Base-by-base conservation (phyloP, 2,888 invertebrate genomes). In the Ecliptopera silaceata region DNA sequence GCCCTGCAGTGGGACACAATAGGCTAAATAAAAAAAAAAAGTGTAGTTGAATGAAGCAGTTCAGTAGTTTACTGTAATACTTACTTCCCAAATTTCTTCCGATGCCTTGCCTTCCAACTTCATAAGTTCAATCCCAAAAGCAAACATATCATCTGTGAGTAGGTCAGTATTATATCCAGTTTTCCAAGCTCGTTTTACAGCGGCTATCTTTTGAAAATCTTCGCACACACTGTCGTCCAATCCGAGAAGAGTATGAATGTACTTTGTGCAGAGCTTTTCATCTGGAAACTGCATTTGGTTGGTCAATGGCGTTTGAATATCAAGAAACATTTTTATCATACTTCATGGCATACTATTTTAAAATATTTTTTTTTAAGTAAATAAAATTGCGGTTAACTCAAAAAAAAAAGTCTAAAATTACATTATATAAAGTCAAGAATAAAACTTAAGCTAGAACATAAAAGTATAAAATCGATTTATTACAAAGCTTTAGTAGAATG, bases 171-270 rank as follows among this genome's bases (percentile, higher is more conserved):
- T 82, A 60, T 86, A 83, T 0, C 88, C 87, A 61, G 76, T 83
- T 64, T 72, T 72, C 90, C 90, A 91, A 2, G 87, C 88, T 17
- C 79, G 78, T 70, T 87, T 88, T 3, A 91, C 85, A 1, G 80
- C 81, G 39, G 63, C 65, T 42, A 90, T 79, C 64, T 81, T 89
- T 52, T 86, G 81, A 22, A 64, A 45, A 12, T 84, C 83, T 15
- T 72, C 74, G 53, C 86, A 87, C 3, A 82, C 48, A 56, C 54
- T 71, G 0, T 83, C 82, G 56, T 66, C 76, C 13, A 80, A 61
- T 44, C 79, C 72, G 0, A 91, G 75, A 12, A 89, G 66, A 2
- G 73, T 74, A 64, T 89, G 86, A n/a, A 91, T 86, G 65, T 82
- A 90, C 66, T 81, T 83, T 20, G 82, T 88, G 43, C 83, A 88